Percentiles rank a stretch among this genome's conserved stretches.
Evolutionary conservation across 2,888 invertebrate genomes (phyloP).

Genomic region (Parnassius apollo): DNA sequence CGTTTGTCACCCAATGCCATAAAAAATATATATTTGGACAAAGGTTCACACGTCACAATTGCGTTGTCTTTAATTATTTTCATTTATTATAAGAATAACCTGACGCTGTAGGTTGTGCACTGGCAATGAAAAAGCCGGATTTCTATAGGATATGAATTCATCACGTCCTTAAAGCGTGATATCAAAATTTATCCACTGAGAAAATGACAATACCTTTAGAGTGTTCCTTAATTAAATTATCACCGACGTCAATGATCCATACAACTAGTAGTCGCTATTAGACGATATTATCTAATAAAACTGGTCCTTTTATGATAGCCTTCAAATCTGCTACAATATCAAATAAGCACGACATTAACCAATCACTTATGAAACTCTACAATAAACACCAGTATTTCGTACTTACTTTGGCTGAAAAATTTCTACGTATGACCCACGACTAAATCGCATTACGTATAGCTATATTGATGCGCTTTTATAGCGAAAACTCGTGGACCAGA

Average conservation of each 20-base stretch:
- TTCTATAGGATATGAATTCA: not conserved
- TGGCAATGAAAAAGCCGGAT: not conserved
- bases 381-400: conserved; percentile 27
- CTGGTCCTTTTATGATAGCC: not conserved
- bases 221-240: not conserved
- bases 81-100: not conserved
- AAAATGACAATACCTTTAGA: not conserved
- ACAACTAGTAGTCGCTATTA: not conserved
- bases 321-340: conserved; percentile 2
- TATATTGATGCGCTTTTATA: conserved; percentile 41
- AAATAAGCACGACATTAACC: conserved; percentile 11
- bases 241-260: too few relatives aligned
- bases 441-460: conserved; percentile 42
- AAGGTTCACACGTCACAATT: not conserved
- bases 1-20: not conserved
- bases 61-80: not conserved
- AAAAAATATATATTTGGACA: not conserved
- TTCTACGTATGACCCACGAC: conserved; percentile 39
- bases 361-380: conserved; percentile 30
- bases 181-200: too few relatives aligned
- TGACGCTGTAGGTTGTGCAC: not conserved
- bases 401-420: conserved; percentile 53
- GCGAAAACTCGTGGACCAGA: conserved; percentile 34
- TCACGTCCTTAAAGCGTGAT: too few relatives aligned
- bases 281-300: conserved; percentile 3